phyloP scores from a whole-genome alignment of 1,140 invertebrate species.

The Acromyrmex heyeri region DNA sequence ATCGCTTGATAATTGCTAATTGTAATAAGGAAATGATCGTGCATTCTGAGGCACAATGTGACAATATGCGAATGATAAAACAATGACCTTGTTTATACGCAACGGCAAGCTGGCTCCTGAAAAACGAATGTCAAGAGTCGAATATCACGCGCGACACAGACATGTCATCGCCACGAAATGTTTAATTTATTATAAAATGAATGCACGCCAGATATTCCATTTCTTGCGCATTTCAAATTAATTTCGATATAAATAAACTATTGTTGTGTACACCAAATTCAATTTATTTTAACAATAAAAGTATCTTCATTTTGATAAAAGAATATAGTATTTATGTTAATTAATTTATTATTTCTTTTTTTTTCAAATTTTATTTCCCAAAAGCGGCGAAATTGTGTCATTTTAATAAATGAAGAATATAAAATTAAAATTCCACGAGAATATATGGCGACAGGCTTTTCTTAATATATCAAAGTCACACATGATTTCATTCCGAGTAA shows the following conservation, averaged over 20 bases:
- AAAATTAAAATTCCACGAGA: neutral
- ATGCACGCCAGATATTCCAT: neutral
- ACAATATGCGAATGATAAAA: neutral
- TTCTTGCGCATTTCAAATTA: neutral
- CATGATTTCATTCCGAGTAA: neutral
- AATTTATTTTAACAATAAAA: constrained; percentile 20
- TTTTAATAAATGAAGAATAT: constrained; percentile 20
- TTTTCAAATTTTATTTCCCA: neutral
- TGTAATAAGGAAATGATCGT: constrained; percentile 12
- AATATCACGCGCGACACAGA: neutral
- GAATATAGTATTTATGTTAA: neutral
- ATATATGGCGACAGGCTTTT: neutral
- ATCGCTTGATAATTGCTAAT: constrained; percentile 1
- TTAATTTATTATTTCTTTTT: neutral
- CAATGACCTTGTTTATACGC: neutral
- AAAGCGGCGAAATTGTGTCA: neutral
- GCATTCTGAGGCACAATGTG: neutral
- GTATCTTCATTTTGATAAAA: constrained; percentile 1
- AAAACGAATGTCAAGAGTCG: neutral
- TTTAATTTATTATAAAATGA: constrained; percentile 19
- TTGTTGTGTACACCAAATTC: neutral
- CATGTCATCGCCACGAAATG: neutral
- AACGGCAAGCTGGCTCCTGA: neutral
- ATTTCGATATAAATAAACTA: constrained; percentile 5
- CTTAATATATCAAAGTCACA: constrained; percentile 2